Evolutionary conservation across 2,797 vertebrate genomes (phyloP), one percentile per base, ranked within the genome.

Genomic region (Mallotus villosus): DNA sequence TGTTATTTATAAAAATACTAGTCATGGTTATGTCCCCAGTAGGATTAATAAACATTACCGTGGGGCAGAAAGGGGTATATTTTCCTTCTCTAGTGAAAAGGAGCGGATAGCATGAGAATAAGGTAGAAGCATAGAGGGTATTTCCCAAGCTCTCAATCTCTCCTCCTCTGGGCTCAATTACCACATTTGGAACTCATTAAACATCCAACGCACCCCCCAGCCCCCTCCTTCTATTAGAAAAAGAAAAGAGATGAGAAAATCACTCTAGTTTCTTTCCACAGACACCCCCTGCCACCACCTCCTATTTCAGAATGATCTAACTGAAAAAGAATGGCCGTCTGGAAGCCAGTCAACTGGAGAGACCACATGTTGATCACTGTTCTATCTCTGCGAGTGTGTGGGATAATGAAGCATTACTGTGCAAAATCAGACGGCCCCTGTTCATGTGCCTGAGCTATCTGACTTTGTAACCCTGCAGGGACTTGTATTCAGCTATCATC

Each of bases 121-220:
- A 78, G 75, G 83, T 74, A 55, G 73, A 73, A 82, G 76, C 84
- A 87, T 80, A 24, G 76, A 74, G 79, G 88, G 81, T 85, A 81
- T 92, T 90, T 91, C 85, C 92, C 89, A 88, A 90, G 88, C 90
- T 87, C 89, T 84, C 83, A 82, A 75, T 91, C 82, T 84, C 71
- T 78, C 82, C 81, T 85, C 84, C 83, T 87, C 84, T 88, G 82
- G 83, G 88, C 84, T 88, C 82, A 84, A 87, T 90, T 87, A 80
- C 90, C 92, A 93, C 93, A 94, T 94, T 93, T 94, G 93, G 92
- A 94, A 93, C 88, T 94, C 92, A 93, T 94, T 94, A 94, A 91
- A 91, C 22, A 67, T 76, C 63, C 62, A 82, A 75, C 76, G 0
- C 34, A 37, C 3, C 51, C 89, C 85, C 81, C 70, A 80, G 77